Evolutionary conservation across 2,888 invertebrate species (phyloP), one percentile per base, ranked within the genome.

Genomic region (Arctia plantaginis): DNA sequence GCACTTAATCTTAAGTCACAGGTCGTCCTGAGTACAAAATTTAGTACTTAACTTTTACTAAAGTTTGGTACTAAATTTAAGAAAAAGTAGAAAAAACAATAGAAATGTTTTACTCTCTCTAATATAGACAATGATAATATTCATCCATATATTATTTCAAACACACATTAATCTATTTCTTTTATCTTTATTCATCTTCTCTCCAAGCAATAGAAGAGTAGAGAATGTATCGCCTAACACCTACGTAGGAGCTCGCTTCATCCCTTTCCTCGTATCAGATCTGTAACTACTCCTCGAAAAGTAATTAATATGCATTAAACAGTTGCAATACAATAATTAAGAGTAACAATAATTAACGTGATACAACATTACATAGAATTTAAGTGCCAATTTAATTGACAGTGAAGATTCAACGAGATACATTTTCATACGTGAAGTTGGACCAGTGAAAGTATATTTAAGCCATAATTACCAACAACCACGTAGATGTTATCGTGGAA

Each of bases 391-490:
- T 79, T 74, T 77, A 78, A 79, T 79, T 77, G 81, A 64, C 83
- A 71, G 75, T 69, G 68, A 78, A 83, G 81, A 85, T 85, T 66
- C 33, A 70, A 65, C 55, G 81, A 85, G 80, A 75, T 74, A 72
- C 55, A 79, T 76, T 75, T 80, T 78, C 80, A 71, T 83, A 75
- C 85, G 80, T 84, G 84, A 83, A 81, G 83, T 84, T 85, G 71
- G 80, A 62, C 81, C 81, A 76, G 85, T 83, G 85, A 84, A 84
- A 84, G 84, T 84, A 77, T 85, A 85, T 78, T 80, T 79, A 76
- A 69, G 66, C 41, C 75, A 74, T 83, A 84, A 84, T 85, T 84
- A 85, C 77, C 27, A 62, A 30, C 30, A 62, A 62, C 80, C 71
- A 75, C 76, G 68, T 77, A 75, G 84, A 84, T 84, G 77, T 77